These are phyloP conservation scores for Tenthredo distinguenda DNA, from an alignment of 2,888 invertebrate genomes.

Conservation along the genomic window DNA sequence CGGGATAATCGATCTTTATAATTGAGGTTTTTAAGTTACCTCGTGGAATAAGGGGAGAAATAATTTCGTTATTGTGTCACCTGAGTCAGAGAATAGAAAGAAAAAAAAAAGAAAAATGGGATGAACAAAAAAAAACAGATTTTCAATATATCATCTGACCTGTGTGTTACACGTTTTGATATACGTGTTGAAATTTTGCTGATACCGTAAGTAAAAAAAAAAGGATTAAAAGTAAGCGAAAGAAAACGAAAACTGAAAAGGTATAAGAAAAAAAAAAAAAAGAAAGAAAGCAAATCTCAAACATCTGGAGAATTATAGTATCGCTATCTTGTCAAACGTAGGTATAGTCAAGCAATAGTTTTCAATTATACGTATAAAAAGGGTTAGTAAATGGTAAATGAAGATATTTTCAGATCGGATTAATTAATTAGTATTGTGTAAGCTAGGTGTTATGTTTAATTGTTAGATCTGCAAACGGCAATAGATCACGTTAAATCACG, in stretches of 20 bases:
- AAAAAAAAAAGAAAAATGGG: background rate
- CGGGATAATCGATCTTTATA: constrained; percentile 34
- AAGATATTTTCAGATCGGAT: background rate
- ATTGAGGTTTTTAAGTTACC: background rate
- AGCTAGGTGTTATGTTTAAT: background rate
- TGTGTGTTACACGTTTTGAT: background rate
- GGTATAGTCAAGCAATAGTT: background rate
- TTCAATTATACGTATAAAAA: background rate
- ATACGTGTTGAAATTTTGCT: background rate
- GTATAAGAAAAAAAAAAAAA: background rate
- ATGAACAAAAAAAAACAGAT: background rate
- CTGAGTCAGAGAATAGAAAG: background rate
- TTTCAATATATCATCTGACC: background rate
- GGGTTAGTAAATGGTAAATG: background rate
- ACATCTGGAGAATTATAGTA: background rate
- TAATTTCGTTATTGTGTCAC: constrained; percentile 2
- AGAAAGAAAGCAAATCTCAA: background rate
- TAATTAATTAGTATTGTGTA: background rate
- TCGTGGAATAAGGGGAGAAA: background rate
- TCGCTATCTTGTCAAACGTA: background rate
- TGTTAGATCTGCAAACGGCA: constrained; percentile 3
- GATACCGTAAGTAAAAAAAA: background rate
- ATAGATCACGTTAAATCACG: background rate
- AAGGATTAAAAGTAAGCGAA: background rate
- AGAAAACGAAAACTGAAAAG: background rate